Base-by-base conservation (phyloP, 1,140 invertebrate species). In the Ectropis grisescens region DNA sequence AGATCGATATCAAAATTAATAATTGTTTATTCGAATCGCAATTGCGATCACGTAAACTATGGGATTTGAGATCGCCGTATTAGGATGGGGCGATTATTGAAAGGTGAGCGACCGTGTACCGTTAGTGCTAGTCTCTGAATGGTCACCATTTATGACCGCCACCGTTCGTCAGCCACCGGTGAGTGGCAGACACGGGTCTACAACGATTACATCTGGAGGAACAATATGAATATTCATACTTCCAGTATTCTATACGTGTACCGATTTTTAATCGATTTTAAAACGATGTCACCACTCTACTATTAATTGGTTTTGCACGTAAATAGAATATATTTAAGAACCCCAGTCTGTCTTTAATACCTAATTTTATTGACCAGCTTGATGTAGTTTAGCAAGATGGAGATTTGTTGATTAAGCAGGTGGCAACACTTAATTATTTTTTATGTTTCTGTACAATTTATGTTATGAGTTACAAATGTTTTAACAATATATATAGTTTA, bases 81-180 rank as follows among this genome's bases (percentile, higher is more conserved):
- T 74, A 76, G 75, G 69, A 67, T 66, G 64, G 61, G 62, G 57
- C 62, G 59, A 72, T 76, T 74, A 70, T 57, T 60, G 66, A 59
- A 62, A 68, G 75, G 75, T 76, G 50, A 62, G 37, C 59, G 70
- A 76, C 71, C 71, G n/a, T 30, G 59, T 26, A 75, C 71, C 75
- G 75, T 80, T 80, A 79, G 34, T 47, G 48, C 31, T 45, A 34
- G 40, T 30, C 32, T 25, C 34, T 16, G 45, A 47, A 56, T 59
- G 53, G 45, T 41, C 34, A 55, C 52, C 53, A 49, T 54, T 58
- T 56, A 42, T 53, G 57, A 44, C 32, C 39, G 15, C 33, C 11
- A 37, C 31, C 29, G 33, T 46, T 43, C 29, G 15, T n/a, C 15
- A 40, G 33, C 36, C 19, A 24, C 29, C 22, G 15, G 15, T 38